phyloP scores from a whole-genome alignment of 1,140 invertebrate genomes.

The Bombus haemorrhoidalis region DNA sequence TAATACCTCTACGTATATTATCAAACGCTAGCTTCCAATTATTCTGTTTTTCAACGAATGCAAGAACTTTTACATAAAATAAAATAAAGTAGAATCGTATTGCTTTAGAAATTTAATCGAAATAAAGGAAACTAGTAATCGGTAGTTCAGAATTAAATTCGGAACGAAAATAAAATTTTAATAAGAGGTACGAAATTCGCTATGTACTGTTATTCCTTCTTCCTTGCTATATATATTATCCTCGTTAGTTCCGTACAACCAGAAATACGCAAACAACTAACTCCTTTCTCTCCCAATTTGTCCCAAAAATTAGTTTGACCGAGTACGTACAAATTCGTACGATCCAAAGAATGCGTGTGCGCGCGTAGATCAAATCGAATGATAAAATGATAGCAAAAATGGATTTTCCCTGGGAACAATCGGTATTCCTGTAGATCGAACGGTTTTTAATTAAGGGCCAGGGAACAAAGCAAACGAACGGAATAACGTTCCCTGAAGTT shows the following conservation, averaged over 20 bases:
- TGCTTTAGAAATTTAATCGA: background rate
- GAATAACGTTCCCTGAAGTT: background rate
- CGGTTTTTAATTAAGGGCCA: constrained; percentile 29
- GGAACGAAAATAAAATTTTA: background rate
- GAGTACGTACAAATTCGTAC: background rate
- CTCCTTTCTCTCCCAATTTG: background rate
- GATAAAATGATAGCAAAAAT: background rate
- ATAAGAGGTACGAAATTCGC: background rate
- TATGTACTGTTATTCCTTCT: too few relatives aligned
- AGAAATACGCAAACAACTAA: background rate
- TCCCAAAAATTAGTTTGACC: background rate
- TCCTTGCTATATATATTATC: background rate
- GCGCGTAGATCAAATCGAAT: background rate
- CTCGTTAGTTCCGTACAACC: background rate
- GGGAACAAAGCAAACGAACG: constrained; percentile 17
- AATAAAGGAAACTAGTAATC: background rate
- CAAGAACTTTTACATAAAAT: background rate
- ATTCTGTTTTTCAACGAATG: background rate
- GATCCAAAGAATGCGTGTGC: background rate
- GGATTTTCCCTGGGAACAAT: background rate
- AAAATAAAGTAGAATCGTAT: background rate
- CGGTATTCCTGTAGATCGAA: background rate
- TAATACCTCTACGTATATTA: background rate
- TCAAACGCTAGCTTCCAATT: background rate
- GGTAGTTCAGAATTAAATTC: too few relatives aligned